Base-by-base conservation (phyloP, 2,113 vertebrate species). In the Turdus rufiventris region DNA sequence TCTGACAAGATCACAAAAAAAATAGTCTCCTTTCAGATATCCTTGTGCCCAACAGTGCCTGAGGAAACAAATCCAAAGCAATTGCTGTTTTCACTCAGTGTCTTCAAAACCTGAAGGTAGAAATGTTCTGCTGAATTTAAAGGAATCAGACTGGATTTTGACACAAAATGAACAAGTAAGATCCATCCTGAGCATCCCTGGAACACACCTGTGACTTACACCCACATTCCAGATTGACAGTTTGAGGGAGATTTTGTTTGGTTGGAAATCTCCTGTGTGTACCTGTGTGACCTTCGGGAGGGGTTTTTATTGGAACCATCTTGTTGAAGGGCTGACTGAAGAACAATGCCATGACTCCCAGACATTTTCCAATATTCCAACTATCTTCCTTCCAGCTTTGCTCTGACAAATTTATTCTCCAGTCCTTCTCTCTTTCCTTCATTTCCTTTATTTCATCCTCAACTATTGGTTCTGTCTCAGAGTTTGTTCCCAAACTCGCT, bases 271-370 rank as follows among this genome's bases (percentile, higher is more conserved):
- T 79, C 23, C 21, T 4, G 3, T 25, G 19, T 23, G 11, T 63
- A 9, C 15, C 10, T 38, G 38, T 47, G 4, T 79, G 57, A 45
- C 29, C 26, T 56, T 71, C 51, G 63, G 63, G 60, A 81, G 9
- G 2, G 18, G 8, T 10, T 77, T 38, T 56, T 53, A 70, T 28
- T 42, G n/a, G 19, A 23, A 79, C 38, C 28, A 19, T 17, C 23
- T 21, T 43, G 9, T n/a, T 87, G 50, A 38, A 85, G 18, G 31
- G 24, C 25, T 94, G 36, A 65, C n/a, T 85, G 50, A 85, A 74
- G 43, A 93, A 51, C 0, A 1, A 68, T 9, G 18, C 38, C 0
- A 6, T 63, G 24, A 17, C 2, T 47, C 15, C 19, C 18, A 33
- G 25, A 31, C 21, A 56, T 85, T 84, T 91, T 38, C 61, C 34